These are phyloP conservation scores for Delphinapterus leucas DNA, from an alignment of 2,113 vertebrate genomes.

Conservation along the genomic window DNA sequence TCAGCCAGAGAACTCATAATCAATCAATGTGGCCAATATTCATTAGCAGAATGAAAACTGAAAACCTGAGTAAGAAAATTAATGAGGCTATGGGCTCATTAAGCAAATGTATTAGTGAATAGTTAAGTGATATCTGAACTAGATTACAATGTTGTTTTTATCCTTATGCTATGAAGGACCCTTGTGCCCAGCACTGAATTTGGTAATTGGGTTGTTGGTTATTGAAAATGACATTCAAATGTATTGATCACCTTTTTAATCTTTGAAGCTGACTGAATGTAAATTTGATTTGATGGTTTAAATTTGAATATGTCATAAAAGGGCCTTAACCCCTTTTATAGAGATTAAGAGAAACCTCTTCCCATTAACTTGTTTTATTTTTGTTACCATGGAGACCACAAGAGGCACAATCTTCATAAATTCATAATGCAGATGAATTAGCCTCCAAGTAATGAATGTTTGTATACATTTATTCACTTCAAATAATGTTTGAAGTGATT, in stretches of 20 bases:
- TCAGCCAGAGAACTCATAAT: neutral
- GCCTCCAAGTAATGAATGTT: slow-evolving; percentile 72
- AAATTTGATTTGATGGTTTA: slow-evolving; percentile 56
- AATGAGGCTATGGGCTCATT: neutral
- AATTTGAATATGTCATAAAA: slow-evolving; percentile 62
- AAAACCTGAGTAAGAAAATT: slow-evolving; percentile 31
- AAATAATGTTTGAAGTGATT: slow-evolving; percentile 56
- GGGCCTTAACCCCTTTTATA: slow-evolving; percentile 53
- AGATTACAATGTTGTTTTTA: slow-evolving; percentile 10
- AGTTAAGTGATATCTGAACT: neutral
- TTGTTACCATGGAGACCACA: slow-evolving; percentile 78
- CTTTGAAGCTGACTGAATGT: slow-evolving; percentile 47
- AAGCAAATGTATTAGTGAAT: neutral
- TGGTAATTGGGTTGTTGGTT: slow-evolving; percentile 36
- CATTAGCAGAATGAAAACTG: neutral
- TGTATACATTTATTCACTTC: slow-evolving; percentile 65
- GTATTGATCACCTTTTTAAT: slow-evolving; percentile 46
- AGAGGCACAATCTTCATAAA: slow-evolving; percentile 64
- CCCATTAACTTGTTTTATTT: slow-evolving; percentile 29
- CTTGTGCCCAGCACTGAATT: slow-evolving; percentile 51
- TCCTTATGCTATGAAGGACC: neutral
- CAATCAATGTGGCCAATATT: neutral
- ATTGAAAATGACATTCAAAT: slow-evolving; percentile 42
- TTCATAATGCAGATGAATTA: slow-evolving; percentile 71
- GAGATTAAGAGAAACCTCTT: slow-evolving; percentile 61